Evolutionary conservation across 2,888 invertebrate genomes (phyloP), one percentile per base, ranked within the genome.

Genomic region (Chironomus riparius): DNA sequence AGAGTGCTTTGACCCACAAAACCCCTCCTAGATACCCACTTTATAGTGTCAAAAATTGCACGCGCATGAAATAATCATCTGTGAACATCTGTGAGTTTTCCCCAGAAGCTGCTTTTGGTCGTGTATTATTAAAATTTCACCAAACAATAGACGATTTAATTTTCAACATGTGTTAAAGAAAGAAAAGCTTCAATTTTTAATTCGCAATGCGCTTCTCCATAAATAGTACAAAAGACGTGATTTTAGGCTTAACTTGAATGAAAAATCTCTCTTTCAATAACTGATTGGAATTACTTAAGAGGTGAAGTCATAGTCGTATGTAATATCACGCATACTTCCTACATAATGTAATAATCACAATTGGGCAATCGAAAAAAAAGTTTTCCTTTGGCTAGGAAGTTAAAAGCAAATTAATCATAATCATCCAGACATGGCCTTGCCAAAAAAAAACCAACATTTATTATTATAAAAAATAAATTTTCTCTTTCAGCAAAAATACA

Each of bases 401-500:
- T 38, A 10, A 38, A 38, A 10, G 10, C 38, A 38, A 38, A 38
- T 38, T 38, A 38, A 38, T 38, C 38, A 38, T 38, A 38, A 38
- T 38, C 38, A 38, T 2, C 10, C 38, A 10, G 38, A 38, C 38
- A 10, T 38, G 38, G 38, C 38, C 38, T 38, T 38, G 38, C 38
- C 56, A 56, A 15, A 56, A 4, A 56, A 56, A 15, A 50, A 13
- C n/a, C n/a, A n/a, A n/a, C n/a, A n/a, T n/a, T n/a, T n/a, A 50
- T 50, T 13, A 24, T 28, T 28, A 38, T 4, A 2, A 38, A 38
- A 38, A 10, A 10, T 38, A 10, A 10, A 38, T 15, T 38, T 38
- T 38, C n/a, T 21, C 73, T 82, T 83, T 28, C 84, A 92, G 88
- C 89, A 92, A 47, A 93, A 93, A 85, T 95, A 94, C 85, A 94